Percentiles rank a stretch among this genome's conserved stretches.
Evolutionary conservation across 2,113 vertebrate species (phyloP).

Genomic region (Anthoscopus minutus): DNA sequence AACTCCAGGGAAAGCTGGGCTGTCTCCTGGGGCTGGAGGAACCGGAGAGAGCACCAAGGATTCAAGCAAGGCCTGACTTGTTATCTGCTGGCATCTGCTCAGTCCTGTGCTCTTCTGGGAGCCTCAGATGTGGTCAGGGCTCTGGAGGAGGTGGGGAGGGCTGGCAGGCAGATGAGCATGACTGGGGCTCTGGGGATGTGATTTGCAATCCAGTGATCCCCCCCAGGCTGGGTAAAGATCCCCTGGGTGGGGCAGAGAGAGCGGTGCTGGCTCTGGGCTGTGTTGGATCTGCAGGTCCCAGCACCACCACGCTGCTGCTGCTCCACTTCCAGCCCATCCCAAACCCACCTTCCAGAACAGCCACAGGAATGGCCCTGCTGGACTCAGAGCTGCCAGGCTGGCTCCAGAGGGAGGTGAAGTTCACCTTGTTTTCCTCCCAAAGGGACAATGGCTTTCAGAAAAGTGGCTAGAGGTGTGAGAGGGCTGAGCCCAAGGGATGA

Average conservation of each 20-base stretch:
- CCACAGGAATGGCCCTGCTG: neutral
- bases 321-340: neutral
- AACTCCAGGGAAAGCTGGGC: neutral
- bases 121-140: slow-evolving; percentile 20
- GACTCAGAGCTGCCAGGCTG: neutral
- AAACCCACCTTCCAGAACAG: neutral
- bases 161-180: neutral
- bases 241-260: neutral
- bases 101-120: neutral
- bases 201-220: slow-evolving; percentile 12
- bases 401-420: neutral
- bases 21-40: neutral
- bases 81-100: slow-evolving; percentile 13
- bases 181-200: neutral
- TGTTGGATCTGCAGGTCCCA: neutral
- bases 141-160: neutral
- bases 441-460: neutral
- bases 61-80: neutral
- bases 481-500: neutral
- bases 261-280: neutral
- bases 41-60: neutral
- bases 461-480: neutral
- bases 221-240: neutral
- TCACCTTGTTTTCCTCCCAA: neutral
- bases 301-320: neutral